A percentile compares a stretch with the other conserved stretches of the same genome.
Conservation (phyloP, 1,140 invertebrate genomes). For the Sycophila sp. region DNA sequence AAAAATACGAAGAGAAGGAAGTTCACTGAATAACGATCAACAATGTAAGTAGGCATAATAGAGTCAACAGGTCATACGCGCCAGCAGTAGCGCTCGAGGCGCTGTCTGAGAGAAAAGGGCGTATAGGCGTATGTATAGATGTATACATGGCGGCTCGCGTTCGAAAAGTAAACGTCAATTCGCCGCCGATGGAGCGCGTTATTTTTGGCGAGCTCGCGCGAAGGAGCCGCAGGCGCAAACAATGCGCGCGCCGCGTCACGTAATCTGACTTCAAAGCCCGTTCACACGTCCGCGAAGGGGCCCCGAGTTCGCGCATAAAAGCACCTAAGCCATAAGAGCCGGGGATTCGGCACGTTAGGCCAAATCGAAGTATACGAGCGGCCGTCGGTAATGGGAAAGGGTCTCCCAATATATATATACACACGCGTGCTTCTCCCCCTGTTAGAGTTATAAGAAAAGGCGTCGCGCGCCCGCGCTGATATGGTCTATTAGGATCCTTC, state of each 20-base stretch:
- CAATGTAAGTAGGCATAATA: neutral
- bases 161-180: neutral
- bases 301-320: neutral
- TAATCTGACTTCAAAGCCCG: slow-evolving; percentile 31
- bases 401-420: too few species aligned
- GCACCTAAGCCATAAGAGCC: slow-evolving; percentile 29
- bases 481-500: slow-evolving; percentile 1
- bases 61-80: neutral
- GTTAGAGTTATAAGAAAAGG: slow-evolving; percentile 40
- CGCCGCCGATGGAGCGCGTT: neutral
- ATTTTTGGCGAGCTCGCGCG: slow-evolving; percentile 3
- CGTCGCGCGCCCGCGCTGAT: neutral
- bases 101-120: too few species aligned
- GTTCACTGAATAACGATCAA: too few species aligned
- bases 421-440: too few species aligned
- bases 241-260: neutral
- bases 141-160: neutral
- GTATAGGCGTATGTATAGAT: neutral
- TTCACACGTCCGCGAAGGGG: slow-evolving; percentile 30
- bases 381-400: too few species aligned
- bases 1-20: too few species aligned
- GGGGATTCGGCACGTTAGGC: slow-evolving; percentile 24
- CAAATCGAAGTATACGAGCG: slow-evolving; percentile 24
- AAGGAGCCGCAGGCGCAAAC: slow-evolving; percentile 31
- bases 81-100: neutral